These are phyloP conservation scores for Oreochromis mossambicus DNA, from an alignment of 2,797 vertebrate species.

Conservation along the genomic window DNA sequence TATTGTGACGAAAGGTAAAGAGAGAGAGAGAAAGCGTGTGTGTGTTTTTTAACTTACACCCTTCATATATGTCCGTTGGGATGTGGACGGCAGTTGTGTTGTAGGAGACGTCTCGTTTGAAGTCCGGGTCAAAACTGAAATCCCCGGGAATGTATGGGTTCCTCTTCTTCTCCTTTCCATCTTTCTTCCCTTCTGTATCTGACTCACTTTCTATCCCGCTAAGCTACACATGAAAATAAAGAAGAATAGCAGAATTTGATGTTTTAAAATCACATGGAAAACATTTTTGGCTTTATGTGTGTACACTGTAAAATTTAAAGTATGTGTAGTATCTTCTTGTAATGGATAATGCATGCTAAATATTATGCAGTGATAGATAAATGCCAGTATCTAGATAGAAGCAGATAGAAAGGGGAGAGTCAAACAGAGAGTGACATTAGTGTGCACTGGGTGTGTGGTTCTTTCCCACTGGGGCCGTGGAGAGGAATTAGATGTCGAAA, in stretches of 20 bases:
- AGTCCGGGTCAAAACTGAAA: conserved; percentile 84
- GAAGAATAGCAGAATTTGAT: background rate
- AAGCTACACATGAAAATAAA: background rate
- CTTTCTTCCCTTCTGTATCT: background rate
- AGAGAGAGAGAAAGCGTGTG: background rate
- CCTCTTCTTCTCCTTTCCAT: conserved; percentile 62
- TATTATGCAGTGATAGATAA: conserved; percentile 11
- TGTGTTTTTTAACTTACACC: conserved; percentile 85
- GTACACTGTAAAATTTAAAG: background rate
- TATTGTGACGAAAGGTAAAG: conserved; percentile 6
- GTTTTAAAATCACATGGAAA: background rate
- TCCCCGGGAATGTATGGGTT: conserved; percentile 82
- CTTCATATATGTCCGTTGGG: conserved; percentile 96
- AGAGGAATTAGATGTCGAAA: conserved; percentile 46
- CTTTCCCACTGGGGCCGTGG: conserved; percentile 33
- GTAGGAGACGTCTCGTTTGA: conserved; percentile 86
- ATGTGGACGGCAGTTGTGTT: conserved; percentile 95
- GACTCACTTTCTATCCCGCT: background rate
- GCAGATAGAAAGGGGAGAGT: background rate
- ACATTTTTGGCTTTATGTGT: background rate
- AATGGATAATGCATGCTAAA: background rate
- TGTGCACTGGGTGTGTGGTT: conserved; percentile 28
- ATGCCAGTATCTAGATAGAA: background rate
- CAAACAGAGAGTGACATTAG: conserved; percentile 49
- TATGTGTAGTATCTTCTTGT: background rate